Evolutionary conservation across 1,140 invertebrate genomes (phyloP).

Genomic region (Habropoda laboriosa): DNA sequence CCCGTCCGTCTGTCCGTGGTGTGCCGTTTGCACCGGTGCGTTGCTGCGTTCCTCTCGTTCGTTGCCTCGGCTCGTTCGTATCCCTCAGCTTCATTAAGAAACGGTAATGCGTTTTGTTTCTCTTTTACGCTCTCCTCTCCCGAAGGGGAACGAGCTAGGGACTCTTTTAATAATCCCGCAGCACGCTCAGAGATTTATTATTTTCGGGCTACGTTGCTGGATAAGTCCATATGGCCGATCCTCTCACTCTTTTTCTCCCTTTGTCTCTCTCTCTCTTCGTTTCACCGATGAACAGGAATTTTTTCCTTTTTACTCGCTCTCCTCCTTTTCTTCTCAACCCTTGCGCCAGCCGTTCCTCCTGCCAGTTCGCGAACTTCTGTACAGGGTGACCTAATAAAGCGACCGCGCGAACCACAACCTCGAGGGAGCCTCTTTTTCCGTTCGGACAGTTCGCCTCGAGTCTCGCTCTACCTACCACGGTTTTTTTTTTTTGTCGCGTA

Average conservation of each 20-base stretch:
- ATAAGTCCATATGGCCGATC: constrained; percentile 75
- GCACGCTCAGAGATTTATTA: constrained; percentile 81
- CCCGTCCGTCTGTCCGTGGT: constrained; percentile 16
- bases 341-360: constrained; percentile 18
- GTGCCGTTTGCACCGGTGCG: constrained; percentile 41
- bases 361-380: constrained; percentile 64
- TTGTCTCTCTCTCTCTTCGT: constrained; percentile 24
- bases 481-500: no score
- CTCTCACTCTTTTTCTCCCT: constrained; percentile 32
- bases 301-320: constrained; percentile 11
- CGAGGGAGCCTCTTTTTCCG: not conserved
- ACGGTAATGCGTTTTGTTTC: constrained; percentile 81
- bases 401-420: not conserved
- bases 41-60: constrained; percentile 61
- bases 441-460: not conserved
- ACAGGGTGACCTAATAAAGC: constrained; percentile 57
- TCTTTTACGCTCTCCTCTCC: constrained; percentile 69
- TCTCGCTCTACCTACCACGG: no score
- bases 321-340: constrained; percentile 18
- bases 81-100: constrained; percentile 81
- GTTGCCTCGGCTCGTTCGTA: constrained; percentile 69
- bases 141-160: constrained; percentile 69
- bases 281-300: not conserved
- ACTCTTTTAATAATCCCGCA: constrained; percentile 81
- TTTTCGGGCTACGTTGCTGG: constrained; percentile 79